Conservation (phyloP, 1,140 invertebrate genomes). For the Theocolax elegans region DNA sequence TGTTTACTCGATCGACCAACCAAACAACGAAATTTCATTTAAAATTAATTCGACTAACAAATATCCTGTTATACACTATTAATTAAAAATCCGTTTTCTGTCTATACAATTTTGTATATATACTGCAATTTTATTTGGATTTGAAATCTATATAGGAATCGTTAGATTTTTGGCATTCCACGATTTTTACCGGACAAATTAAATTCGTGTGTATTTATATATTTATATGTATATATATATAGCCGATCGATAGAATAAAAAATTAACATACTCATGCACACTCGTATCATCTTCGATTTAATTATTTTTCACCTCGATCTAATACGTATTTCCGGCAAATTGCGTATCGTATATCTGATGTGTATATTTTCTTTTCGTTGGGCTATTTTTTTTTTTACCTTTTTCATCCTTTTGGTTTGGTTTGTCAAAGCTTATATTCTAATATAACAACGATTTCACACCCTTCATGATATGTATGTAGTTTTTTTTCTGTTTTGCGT, state of each 20-base stretch:
- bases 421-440: constrained; percentile 29
- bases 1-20: not conserved
- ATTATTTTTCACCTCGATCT: not conserved
- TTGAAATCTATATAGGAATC: no score
- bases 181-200: no score
- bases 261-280: constrained; percentile 2
- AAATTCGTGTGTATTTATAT: no score
- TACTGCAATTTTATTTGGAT: no score
- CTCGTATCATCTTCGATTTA: not conserved
- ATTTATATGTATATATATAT: no score
- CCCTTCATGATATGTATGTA: constrained; percentile 23
- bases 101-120: not conserved
- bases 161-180: no score
- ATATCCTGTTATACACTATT: no score
- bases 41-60: no score
- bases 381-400: no score
- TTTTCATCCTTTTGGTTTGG: not conserved
- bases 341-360: constrained; percentile 10
- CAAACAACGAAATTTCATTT: no score
- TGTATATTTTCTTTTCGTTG: constrained; percentile 7
- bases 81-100: not conserved
- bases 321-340: not conserved
- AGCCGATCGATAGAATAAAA: constrained; percentile 13
- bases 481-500: not conserved
- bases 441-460: constrained; percentile 34